Percentiles rank a stretch among this genome's conserved stretches.
phyloP scores from a whole-genome alignment of 1,140 invertebrate genomes.

The Drosophila pandora region DNA sequence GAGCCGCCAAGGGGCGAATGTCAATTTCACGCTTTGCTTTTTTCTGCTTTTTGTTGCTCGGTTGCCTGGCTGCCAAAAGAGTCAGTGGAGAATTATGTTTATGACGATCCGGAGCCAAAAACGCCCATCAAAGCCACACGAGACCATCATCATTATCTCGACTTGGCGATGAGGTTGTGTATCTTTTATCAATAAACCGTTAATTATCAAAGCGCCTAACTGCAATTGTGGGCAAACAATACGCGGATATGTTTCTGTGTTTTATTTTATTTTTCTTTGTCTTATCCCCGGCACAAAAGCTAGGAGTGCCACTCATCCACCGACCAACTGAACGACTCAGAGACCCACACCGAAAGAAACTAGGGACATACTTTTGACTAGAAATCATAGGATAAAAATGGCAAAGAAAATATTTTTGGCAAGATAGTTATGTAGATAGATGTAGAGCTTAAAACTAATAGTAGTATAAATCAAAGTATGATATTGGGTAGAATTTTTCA shows the following conservation, averaged over 20 bases:
- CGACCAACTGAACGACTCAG: slow-evolving; percentile 29
- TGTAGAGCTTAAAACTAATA: background rate
- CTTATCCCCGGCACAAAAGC: slow-evolving; percentile 51
- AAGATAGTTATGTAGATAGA: background rate
- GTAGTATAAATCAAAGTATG: background rate
- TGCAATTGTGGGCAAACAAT: slow-evolving; percentile 67
- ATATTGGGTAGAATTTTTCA: background rate
- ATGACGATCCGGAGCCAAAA: slow-evolving; percentile 56
- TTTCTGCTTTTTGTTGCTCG: background rate
- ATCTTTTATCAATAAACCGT: slow-evolving; percentile 78
- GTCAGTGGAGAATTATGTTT: slow-evolving; percentile 67
- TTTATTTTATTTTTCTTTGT: slow-evolving; percentile 46
- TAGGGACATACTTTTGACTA: background rate
- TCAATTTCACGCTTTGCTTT: slow-evolving; percentile 73
- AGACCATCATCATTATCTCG: slow-evolving; percentile 35
- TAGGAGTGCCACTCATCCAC: slow-evolving; percentile 77
- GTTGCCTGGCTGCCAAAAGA: slow-evolving; percentile 27
- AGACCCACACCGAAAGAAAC: background rate
- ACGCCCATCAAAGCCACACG: slow-evolving; percentile 68
- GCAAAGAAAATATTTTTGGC: too few relatives aligned
- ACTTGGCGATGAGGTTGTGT: slow-evolving; percentile 27
- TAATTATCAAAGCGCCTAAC: slow-evolving; percentile 67
- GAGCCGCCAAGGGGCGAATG: slow-evolving; percentile 42
- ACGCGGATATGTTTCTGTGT: slow-evolving; percentile 69
- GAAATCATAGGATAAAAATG: background rate